A percentile compares a stretch with the other conserved stretches of the same genome.
These are phyloP conservation scores for Adelosebastes latens DNA, from an alignment of 2,797 vertebrate genomes.

Conservation along the genomic window DNA sequence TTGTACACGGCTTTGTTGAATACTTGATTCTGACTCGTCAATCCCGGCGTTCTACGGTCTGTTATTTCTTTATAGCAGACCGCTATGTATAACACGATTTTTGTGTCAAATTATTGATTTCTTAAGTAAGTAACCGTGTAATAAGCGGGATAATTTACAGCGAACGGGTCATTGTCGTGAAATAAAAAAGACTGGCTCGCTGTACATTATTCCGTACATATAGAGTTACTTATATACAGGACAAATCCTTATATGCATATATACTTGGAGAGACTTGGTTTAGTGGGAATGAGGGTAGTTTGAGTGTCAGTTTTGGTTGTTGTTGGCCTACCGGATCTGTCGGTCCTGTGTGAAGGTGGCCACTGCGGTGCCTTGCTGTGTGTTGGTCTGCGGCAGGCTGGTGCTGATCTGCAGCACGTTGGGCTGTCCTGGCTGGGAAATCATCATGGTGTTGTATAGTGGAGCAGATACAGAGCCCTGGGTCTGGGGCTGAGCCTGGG, in stretches of 20 bases:
- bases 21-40: too few relatives aligned
- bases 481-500: slow-evolving; percentile 76
- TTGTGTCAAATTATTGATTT: too few relatives aligned
- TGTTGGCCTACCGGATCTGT: slow-evolving; percentile 85
- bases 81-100: too few relatives aligned
- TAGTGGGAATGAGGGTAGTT: not conserved
- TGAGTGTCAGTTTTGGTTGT: not conserved
- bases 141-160: too few relatives aligned
- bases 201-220: not conserved
- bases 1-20: too few relatives aligned
- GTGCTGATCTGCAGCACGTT: slow-evolving; percentile 93
- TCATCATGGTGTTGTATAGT: slow-evolving; percentile 97
- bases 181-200: too few relatives aligned
- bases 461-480: slow-evolving; percentile 82
- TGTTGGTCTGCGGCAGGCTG: slow-evolving; percentile 88
- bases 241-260: not conserved
- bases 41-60: too few relatives aligned
- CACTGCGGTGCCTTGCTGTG: slow-evolving; percentile 86
- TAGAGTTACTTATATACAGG: too few relatives aligned
- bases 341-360: slow-evolving; percentile 92
- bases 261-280: not conserved
- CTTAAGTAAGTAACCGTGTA: too few relatives aligned
- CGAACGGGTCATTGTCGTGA: too few relatives aligned
- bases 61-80: too few relatives aligned
- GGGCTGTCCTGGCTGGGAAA: slow-evolving; percentile 90